Percentiles rank a stretch among this genome's conserved stretches.
These are phyloP conservation scores for Pyrrhosoma nymphula DNA, from an alignment of 2,888 invertebrate species.

Conservation along the genomic window DNA sequence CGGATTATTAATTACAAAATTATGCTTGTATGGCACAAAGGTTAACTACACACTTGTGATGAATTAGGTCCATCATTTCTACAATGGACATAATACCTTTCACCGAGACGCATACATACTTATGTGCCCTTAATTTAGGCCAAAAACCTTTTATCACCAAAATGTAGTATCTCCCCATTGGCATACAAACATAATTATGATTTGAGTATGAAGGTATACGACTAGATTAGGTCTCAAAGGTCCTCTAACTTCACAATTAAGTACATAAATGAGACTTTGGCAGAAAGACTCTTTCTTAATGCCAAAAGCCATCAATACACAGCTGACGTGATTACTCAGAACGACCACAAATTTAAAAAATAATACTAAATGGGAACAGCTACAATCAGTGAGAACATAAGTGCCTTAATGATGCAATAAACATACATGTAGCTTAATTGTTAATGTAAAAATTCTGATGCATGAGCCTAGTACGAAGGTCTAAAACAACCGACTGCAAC, in stretches of 20 bases:
- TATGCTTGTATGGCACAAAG: background rate
- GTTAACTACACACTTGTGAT: background rate
- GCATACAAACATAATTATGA: background rate
- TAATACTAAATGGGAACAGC: background rate
- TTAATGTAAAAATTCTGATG: background rate
- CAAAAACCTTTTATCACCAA: background rate
- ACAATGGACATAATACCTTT: background rate
- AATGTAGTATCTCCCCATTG: background rate
- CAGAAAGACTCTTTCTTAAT: background rate
- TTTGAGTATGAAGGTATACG: background rate
- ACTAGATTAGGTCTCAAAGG: background rate
- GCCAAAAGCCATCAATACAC: background rate
- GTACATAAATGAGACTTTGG: background rate
- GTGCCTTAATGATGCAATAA: background rate
- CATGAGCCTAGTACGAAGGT: background rate
- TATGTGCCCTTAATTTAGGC: background rate
- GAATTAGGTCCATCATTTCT: background rate
- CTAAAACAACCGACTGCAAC: background rate
- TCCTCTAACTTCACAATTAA: background rate
- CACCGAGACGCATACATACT: too few species aligned
- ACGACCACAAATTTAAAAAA: background rate
- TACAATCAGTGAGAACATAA: background rate
- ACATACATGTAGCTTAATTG: background rate
- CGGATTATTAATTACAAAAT: background rate
- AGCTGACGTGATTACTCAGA: background rate